phyloP scores from a whole-genome alignment of 2,888 invertebrate species.

The Ornithoptera alexandrae region DNA sequence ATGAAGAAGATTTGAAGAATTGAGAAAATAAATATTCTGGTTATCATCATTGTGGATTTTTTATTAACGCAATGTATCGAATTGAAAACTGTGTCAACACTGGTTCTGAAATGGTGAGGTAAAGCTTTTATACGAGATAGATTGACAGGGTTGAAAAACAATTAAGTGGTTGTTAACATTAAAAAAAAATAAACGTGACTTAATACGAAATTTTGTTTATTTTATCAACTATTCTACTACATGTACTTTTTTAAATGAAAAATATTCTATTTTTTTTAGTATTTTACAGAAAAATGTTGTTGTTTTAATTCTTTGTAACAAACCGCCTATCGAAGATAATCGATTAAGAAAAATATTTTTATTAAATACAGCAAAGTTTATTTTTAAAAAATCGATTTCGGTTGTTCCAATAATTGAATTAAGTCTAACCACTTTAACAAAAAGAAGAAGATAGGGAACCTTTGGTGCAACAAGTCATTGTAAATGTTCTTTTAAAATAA shows the following conservation, averaged over 20 bases:
- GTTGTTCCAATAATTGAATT: too few species aligned
- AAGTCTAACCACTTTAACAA: too few species aligned
- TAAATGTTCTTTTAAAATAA: too few species aligned
- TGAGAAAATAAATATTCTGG: slow-evolving; percentile 3
- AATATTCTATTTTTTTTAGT: not conserved
- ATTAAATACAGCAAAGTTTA: too few species aligned
- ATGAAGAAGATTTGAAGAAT: slow-evolving; percentile 19
- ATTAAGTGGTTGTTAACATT: not conserved
- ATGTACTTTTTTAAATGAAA: not conserved
- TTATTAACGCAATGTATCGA: not conserved
- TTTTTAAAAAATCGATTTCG: too few species aligned
- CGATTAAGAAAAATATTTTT: too few species aligned
- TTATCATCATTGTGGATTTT: slow-evolving; percentile 15
- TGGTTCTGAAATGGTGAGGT: slow-evolving; percentile 10
- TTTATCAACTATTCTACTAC: not conserved
- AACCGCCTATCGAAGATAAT: too few species aligned
- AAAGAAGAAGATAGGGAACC: too few species aligned
- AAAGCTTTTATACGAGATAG: slow-evolving; percentile 20
- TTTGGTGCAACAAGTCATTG: too few species aligned
- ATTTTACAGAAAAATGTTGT: not conserved
- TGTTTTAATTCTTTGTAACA: too few species aligned
- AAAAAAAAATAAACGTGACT: slow-evolving; percentile 20
- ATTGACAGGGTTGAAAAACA: slow-evolving; percentile 9
- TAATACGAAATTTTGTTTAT: slow-evolving; percentile 2
- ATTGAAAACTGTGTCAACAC: slow-evolving; percentile 10